Evolutionary conservation across 2,888 invertebrate genomes (phyloP), one percentile per base, ranked within the genome.

Genomic region (Lysandra bellargus): DNA sequence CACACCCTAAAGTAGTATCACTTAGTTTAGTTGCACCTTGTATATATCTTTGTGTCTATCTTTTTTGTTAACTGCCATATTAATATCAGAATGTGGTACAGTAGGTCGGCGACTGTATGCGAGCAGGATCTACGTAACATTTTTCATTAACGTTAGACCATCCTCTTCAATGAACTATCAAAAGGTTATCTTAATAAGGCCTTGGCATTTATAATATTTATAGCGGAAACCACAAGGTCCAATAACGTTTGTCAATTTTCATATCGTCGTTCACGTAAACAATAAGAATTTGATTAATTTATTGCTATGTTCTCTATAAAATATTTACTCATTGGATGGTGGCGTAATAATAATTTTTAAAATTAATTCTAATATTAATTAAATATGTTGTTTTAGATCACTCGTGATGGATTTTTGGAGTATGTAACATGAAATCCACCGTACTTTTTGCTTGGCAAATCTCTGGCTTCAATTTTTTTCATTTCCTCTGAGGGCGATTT

Each of bases 181-280:
- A 75, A 75, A 49, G 75, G 44, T 75, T 75, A 75, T 75, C 75
- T 49, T 44, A 44, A 23, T 44, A 49, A 53, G 76, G 53, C 76
- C 76, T 53, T 76, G 76, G 57, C 76, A 76, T 76, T 76, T 75
- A 12, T 75, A 76, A 76, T 76, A 76, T 76, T 76, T 76, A 76
- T 30, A 14, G 6, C 53, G 57, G 76, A 76, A 76, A 76, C 23
- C 57, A 57, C 76, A 57, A 76, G 76, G 76, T 53, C 7, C 33
- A 14, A 76, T 57, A 76, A 76, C 33, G 17, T 76, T 57, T 76
- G 76, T 76, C 57, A 57, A 76, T 76, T 49, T 49, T n/a, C 4
- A 33, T 23, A 49, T 33, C 53, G 23, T n/a, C 30, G 17, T 57
- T 53, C 49, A 53, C 44, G 49, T 76, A 53, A 30, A 76, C n/a